Conservation (phyloP, 2,797 vertebrate genomes). For the Sebastes flavidus region DNA sequence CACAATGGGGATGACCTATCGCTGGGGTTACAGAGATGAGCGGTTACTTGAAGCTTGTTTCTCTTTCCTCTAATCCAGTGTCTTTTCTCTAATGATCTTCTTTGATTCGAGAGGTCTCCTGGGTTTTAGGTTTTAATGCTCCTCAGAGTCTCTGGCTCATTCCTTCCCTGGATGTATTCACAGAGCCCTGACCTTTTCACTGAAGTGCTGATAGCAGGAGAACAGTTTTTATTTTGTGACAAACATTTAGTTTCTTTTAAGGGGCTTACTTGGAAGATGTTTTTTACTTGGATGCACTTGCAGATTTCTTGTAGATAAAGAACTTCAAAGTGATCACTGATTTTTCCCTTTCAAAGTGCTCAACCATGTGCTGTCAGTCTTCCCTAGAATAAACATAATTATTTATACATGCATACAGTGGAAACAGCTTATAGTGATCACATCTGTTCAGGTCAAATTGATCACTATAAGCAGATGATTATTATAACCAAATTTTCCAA, state of each 20-base stretch:
- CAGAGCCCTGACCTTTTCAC: not conserved
- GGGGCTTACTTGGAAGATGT: not conserved
- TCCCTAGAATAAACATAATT: not conserved
- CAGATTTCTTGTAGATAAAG: not conserved
- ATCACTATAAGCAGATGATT: no score
- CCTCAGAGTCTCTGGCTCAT: not conserved
- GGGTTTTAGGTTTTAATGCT: constrained; percentile 3
- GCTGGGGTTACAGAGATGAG: constrained; percentile 4
- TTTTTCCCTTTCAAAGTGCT: not conserved
- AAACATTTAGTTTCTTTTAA: not conserved
- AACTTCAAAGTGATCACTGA: not conserved
- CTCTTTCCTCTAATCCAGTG: not conserved
- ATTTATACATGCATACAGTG: no score
- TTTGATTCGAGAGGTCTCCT: constrained; percentile 2
- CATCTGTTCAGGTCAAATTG: no score
- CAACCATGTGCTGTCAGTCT: not conserved
- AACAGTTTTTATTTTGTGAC: not conserved
- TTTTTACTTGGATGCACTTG: not conserved
- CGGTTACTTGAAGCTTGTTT: constrained; percentile 14
- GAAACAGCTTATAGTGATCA: no score
- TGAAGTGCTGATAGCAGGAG: not conserved
- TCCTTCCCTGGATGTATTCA: not conserved
- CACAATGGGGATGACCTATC: not conserved
- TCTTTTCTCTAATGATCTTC: not conserved
- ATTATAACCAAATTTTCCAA: no score